Conservation (phyloP, 1,140 invertebrate species). For the Sesamia nonagrioides region DNA sequence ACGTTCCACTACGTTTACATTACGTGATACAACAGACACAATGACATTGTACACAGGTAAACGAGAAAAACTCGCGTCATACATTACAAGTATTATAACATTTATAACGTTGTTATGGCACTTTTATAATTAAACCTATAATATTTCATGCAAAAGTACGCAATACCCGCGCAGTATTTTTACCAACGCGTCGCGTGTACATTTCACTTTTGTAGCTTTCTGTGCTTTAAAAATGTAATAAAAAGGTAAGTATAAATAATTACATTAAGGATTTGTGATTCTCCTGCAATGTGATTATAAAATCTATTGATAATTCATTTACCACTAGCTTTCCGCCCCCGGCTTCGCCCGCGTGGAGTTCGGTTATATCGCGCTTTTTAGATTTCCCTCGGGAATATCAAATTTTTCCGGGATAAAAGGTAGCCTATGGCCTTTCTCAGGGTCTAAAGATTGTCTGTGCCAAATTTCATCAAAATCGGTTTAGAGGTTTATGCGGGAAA, state of each 20-base stretch:
- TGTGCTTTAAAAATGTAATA: not conserved
- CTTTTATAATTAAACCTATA: not conserved
- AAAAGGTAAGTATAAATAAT: not conserved
- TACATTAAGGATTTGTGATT: not conserved
- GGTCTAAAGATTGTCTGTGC: too few species aligned
- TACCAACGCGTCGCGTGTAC: not conserved
- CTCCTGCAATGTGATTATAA: not conserved
- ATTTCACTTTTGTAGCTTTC: constrained; percentile 2
- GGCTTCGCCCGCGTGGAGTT: too few species aligned
- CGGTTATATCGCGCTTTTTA: too few species aligned
- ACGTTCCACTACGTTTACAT: constrained; percentile 36
- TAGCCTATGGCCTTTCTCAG: too few species aligned
- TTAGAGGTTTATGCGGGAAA: too few species aligned
- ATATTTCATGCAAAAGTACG: constrained; percentile 26
- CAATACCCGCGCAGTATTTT: not conserved
- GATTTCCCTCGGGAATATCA: too few species aligned
- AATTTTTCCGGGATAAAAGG: too few species aligned
- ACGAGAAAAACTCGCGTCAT: constrained; percentile 17
- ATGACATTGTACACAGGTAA: constrained; percentile 52
- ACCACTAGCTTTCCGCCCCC: too few species aligned
- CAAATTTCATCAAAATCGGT: too few species aligned
- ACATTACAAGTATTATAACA: constrained; percentile 29
- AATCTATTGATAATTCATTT: not conserved
- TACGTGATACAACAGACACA: constrained; percentile 52
- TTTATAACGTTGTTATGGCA: constrained; percentile 11